Base-by-base conservation (phyloP, 2,113 vertebrate genomes). In the Dermatemys mawii region DNA sequence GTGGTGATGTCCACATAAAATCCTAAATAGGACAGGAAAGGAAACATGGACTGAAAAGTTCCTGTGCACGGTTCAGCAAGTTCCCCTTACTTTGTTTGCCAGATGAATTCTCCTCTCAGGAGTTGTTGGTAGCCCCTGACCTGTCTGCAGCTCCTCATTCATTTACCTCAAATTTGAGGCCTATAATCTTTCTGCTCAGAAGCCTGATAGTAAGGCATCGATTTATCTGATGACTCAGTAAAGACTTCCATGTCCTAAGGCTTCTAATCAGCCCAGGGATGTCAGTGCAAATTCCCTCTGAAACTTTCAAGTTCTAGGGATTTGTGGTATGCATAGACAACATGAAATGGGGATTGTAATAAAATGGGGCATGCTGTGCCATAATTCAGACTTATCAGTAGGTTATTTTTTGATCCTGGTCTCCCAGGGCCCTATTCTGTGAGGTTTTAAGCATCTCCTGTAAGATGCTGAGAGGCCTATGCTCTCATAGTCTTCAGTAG, bases 251-350 rank as follows among this genome's bases (percentile, higher is more conserved):
- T 97, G 92, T 96, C 95, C 92, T 95, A n/a, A 92, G 92, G 84
- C 89, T 95, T 96, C 90, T 96, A 94, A 97, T 97, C 76, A 87
- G 87, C 48, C n/a, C 35, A 3, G 83, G 90, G 49, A 90, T 97
- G 93, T 95, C 94, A 95, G 95, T 92, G 95, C 89, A 93, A 95
- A 97, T 97, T 97, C 91, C 96, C 94, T 54, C 84, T 76, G 94
- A 97, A 97, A 95, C 55, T 85, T 79, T 93, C 75, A 87, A 94
- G 82, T 94, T 89, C 81, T 76, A 60, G 67, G 86, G 51, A 51
- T 85, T 94, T 89, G 57, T 81, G 73, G 48, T 78, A 90, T 95
- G 83, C 76, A 93, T 67, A 82, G 78, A 53, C 57, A 93, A 79
- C 70, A 85, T 51, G 93, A 95, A 97, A 93, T 57, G 85, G 76